Evolutionary conservation across 2,888 invertebrate species (phyloP).

Genomic region (Aphidius colemani): DNA sequence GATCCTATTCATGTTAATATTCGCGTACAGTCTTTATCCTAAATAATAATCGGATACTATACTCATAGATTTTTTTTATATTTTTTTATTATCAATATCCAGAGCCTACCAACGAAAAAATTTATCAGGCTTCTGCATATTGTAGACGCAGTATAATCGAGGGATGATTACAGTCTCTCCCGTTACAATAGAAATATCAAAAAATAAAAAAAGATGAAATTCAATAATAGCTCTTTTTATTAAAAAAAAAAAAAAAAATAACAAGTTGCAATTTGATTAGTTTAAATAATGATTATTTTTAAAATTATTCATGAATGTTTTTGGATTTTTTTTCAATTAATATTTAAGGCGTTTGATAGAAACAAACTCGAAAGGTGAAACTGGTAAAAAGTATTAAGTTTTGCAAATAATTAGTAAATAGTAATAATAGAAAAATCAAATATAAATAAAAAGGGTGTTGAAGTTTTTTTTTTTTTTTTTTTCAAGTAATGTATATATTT

Average conservation of each 20-base stretch:
- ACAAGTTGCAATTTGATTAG: not conserved
- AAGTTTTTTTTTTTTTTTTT: not conserved
- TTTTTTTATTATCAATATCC: constrained; percentile 12
- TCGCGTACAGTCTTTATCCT: constrained; percentile 2
- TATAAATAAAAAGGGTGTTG: not conserved
- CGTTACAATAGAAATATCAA: too few relatives aligned
- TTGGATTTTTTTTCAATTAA: too few relatives aligned
- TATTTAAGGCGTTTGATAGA: too few relatives aligned
- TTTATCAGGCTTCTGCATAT: constrained; percentile 48
- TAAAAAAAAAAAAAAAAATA: not conserved
- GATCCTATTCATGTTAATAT: constrained; percentile 13
- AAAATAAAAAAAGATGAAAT: too few relatives aligned
- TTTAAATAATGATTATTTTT: too few relatives aligned
- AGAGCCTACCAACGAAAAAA: constrained; percentile 40
- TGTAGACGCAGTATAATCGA: constrained; percentile 29
- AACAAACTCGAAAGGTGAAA: too few relatives aligned
- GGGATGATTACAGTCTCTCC: constrained; percentile 19
- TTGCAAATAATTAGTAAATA: too few relatives aligned
- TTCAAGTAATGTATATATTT: not conserved
- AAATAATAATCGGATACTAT: constrained; percentile 11
- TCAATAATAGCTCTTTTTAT: not conserved
- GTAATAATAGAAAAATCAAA: too few relatives aligned
- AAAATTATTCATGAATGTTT: too few relatives aligned
- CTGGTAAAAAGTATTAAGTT: too few relatives aligned
- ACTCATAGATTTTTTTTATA: not conserved